These are phyloP conservation scores for Ginglymostoma cirratum DNA, from an alignment of 2,113 vertebrate species.

Conservation along the genomic window DNA sequence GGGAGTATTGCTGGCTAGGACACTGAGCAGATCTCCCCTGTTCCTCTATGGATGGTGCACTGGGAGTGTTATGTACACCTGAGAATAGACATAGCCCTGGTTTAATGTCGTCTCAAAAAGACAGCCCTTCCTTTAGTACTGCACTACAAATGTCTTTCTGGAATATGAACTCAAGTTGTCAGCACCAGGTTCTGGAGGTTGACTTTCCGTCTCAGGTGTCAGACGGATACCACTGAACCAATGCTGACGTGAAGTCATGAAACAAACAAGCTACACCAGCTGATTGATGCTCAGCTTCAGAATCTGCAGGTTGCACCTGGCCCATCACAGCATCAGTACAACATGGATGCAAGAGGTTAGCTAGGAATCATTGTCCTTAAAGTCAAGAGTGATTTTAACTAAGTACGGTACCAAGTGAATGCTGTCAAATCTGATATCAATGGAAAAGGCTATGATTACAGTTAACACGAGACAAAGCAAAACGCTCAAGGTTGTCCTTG, in stretches of 20 bases:
- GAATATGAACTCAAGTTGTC: background rate
- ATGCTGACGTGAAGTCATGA: background rate
- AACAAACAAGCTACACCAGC: background rate
- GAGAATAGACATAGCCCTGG: background rate
- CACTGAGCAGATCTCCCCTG: background rate
- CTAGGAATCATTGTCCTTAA: background rate
- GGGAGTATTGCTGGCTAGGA: background rate
- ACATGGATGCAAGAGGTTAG: background rate
- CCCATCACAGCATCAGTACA: background rate
- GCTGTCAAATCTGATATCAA: background rate
- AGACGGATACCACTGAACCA: background rate
- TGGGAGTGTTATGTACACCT: background rate
- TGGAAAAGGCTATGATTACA: background rate
- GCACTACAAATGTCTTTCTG: background rate
- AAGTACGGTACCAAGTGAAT: background rate
- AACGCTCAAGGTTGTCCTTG: background rate
- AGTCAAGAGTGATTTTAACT: background rate
- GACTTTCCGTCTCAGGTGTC: background rate
- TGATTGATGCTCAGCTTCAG: background rate
- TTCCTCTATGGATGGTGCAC: background rate
- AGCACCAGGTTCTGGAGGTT: background rate
- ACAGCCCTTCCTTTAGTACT: background rate
- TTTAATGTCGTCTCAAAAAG: background rate
- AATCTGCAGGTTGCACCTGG: background rate
- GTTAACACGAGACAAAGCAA: too few relatives aligned